Percentiles rank a stretch among this genome's conserved stretches.
Conservation (phyloP, 2,888 invertebrate genomes). For the Cartodere bifasciata region DNA sequence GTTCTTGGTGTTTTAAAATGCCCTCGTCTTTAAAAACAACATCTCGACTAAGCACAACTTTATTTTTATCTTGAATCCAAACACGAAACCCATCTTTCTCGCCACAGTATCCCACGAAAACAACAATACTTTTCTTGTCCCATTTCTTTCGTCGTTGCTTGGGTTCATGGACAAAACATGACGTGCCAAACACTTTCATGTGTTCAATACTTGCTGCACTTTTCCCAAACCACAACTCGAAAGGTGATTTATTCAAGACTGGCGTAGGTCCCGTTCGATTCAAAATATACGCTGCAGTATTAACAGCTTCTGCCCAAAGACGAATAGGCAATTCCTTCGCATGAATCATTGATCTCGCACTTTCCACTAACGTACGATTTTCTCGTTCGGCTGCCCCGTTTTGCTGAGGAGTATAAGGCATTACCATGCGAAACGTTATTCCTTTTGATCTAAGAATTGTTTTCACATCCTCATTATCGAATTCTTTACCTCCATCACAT, state of each 20-base stretch:
- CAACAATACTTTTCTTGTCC: too few relatives aligned
- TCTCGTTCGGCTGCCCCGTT: slow-evolving; percentile 17
- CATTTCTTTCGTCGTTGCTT: too few relatives aligned
- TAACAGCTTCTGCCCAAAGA: slow-evolving; percentile 15
- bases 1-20: background rate
- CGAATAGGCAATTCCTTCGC: slow-evolving; percentile 13
- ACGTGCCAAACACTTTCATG: too few relatives aligned
- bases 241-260: too few relatives aligned
- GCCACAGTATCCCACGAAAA: slow-evolving; percentile 1
- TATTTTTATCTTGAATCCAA: background rate
- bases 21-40: background rate
- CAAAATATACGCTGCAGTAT: slow-evolving; percentile 14
- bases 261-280: too few relatives aligned
- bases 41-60: background rate
- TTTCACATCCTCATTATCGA: too few relatives aligned
- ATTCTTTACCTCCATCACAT: too few relatives aligned
- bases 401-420: slow-evolving; percentile 19
- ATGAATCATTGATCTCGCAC: slow-evolving; percentile 12
- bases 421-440: too few relatives aligned
- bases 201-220: too few relatives aligned
- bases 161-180: too few relatives aligned
- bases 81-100: background rate
- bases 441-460: too few relatives aligned
- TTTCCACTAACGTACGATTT: slow-evolving; percentile 16
- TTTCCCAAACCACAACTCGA: too few relatives aligned